Base-by-base conservation (phyloP, 1,140 invertebrate species). In the Monochamus saltuarius region DNA sequence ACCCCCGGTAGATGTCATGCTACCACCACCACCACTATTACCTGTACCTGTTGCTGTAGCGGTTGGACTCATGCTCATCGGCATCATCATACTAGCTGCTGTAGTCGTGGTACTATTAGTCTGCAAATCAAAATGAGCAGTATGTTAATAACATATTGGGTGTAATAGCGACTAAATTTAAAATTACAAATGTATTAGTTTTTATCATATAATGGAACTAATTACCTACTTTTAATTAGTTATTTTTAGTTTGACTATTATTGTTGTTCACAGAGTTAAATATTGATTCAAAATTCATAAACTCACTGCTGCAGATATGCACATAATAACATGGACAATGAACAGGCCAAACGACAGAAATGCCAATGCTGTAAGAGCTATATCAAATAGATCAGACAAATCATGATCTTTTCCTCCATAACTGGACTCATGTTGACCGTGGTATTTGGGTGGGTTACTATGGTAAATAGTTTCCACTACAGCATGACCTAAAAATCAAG, bases 281-380 rank as follows among this genome's bases (percentile, higher is more conserved):
- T n/a, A n/a, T n/a, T n/a, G n/a, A n/a, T n/a, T 29, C 22, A 29
- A 40, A 17, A 35, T 43, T 7, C 7, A 56, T 34, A 0, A 62
- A 75, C 75, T 77, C 76, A 87, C 85, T 53, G 68, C 56, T 76
- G 81, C 80, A 46, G 80, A 81, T 19, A 87, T 85, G 71, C 84
- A 85, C 85, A 90, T 87, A 1, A 89, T 77, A 4, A 91, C 80
- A 71, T 91, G 88, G 35, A 90, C 76, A 2, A 89, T 80, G 59
- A 91, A 91, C 73, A 89, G 83, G 39, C 86, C 87, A 69, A 91
- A 91, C 0, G 88, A 87, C n/a, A 90, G 68, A 67, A 88, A 90
- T 0, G 89, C 89, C 7, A 91, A 79, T 0, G 88, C 88, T 0
- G 89, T 90, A 1, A 90, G 78, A 0, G 88, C 88, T 42, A 90